Base-by-base conservation (phyloP, 2,888 invertebrate species). In the Zaprionus lineosus region DNA sequence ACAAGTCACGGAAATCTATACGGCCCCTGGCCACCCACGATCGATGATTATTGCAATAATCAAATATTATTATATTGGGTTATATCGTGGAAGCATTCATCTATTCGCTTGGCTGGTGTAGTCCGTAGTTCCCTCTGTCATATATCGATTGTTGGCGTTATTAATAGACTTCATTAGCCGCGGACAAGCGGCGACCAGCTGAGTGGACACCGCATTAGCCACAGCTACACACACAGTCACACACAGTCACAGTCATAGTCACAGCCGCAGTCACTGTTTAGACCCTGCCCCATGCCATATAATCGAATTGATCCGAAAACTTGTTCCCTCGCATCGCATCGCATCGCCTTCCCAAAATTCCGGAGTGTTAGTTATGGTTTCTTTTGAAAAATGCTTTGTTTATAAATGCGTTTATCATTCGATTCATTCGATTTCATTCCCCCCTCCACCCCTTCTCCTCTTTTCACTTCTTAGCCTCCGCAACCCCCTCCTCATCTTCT, bases 351-450 rank as follows among this genome's bases (percentile, higher is more conserved):
- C 28, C 34, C 39, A 46, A 36, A 55, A 71, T 59, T 59, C 58
- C 58, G 50, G 41, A 52, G 44, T 44, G 36, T 69, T 60, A 43
- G 72, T 57, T 58, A 65, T 70, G 73, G 68, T 73, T 71, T 71
- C 63, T 31, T 31, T 65, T 84, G 63, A 73, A 62, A 73, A 84
- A 77, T 64, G 74, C 51, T 81, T 78, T 78, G 84, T 78, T 78
- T 81, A 70, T 70, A 71, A 73, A 75, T 71, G 44, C 66, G 77
- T 65, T 76, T 57, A 52, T 71, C 71, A 71, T 59, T 68, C 36
- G 24, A 0, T 16, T 33, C 39, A 14, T 44, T 28, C 46, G 37
- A 51, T 48, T 8, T 31, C 31, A 2, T 11, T 51, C 36, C 37
- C n/a, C n/a, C n/a, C n/a, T n/a, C n/a, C n/a, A n/a, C n/a, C n/a